Percentiles rank a stretch among this genome's conserved stretches.
Conservation (phyloP, 2,888 invertebrate species). For the Clitarchus hookeri region DNA sequence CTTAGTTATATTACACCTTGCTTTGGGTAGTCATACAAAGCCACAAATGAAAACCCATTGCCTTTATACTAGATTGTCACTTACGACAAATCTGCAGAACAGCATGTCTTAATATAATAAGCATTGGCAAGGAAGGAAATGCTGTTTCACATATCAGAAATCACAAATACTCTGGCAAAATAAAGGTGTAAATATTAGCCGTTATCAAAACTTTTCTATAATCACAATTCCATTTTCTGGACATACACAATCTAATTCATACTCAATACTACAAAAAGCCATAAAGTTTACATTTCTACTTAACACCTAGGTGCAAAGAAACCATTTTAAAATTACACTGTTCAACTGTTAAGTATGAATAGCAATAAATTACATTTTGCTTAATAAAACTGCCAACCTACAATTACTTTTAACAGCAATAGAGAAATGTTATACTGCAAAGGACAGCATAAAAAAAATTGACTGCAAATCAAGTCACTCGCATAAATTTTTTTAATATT, state of each 20-base stretch:
- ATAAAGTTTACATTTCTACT: conserved; percentile 8
- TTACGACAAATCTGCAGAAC: not conserved
- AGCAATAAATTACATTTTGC: not conserved
- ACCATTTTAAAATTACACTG: not conserved
- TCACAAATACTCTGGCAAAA: not conserved
- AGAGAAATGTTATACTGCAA: not conserved
- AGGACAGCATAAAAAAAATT: not conserved
- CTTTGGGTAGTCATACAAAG: not conserved
- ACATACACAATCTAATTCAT: conserved; percentile 14
- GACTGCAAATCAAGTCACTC: not conserved
- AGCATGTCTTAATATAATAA: not conserved
- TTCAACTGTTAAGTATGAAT: conserved; percentile 18
- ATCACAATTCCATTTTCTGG: conserved; percentile 2
- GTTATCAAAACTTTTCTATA: conserved; percentile 11
- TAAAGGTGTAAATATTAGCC: not conserved
- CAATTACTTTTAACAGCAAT: not conserved
- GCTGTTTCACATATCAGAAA: not conserved
- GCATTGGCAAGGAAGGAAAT: not conserved
- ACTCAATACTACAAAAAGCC: conserved; percentile 9
- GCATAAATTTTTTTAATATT: not conserved
- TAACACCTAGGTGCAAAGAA: conserved; percentile 11
- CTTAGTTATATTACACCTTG: conserved; percentile 15
- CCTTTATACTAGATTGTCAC: not conserved
- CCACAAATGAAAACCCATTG: not conserved
- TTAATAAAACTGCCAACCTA: not conserved